phyloP scores from a whole-genome alignment of 2,888 invertebrate species.

The Drosophila recens region DNA sequence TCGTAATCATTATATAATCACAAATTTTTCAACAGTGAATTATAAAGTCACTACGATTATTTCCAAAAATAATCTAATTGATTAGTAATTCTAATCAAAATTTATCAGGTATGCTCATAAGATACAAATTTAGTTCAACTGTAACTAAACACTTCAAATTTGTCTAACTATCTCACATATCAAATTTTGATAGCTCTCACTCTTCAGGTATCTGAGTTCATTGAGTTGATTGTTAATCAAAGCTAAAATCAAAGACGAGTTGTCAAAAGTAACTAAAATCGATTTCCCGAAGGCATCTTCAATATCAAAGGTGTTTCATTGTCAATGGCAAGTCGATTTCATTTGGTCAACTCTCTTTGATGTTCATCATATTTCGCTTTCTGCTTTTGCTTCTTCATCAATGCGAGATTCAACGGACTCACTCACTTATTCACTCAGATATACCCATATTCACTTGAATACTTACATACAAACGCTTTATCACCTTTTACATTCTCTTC shows the following conservation, averaged over 20 bases:
- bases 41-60: no score
- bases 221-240: neutral
- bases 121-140: neutral
- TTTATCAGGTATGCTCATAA: no score
- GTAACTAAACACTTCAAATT: neutral
- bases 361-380: slow-evolving; percentile 21
- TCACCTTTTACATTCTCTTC: slow-evolving; percentile 69
- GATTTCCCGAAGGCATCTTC: neutral
- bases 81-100: no score
- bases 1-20: no score
- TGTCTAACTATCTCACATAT: neutral
- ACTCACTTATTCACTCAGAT: neutral
- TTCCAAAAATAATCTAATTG: no score
- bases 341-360: slow-evolving; percentile 14
- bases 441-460: slow-evolving; percentile 6
- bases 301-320: slow-evolving; percentile 30
- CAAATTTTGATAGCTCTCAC: neutral
- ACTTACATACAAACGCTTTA: slow-evolving; percentile 29
- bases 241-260: neutral
- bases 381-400: neutral
- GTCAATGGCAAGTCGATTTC: slow-evolving; percentile 16
- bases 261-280: neutral
- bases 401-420: slow-evolving; percentile 18
- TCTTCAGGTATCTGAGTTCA: neutral
- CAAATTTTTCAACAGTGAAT: no score